phyloP scores from a whole-genome alignment of 1,140 invertebrate genomes.

The Andrena cerasifolii region DNA sequence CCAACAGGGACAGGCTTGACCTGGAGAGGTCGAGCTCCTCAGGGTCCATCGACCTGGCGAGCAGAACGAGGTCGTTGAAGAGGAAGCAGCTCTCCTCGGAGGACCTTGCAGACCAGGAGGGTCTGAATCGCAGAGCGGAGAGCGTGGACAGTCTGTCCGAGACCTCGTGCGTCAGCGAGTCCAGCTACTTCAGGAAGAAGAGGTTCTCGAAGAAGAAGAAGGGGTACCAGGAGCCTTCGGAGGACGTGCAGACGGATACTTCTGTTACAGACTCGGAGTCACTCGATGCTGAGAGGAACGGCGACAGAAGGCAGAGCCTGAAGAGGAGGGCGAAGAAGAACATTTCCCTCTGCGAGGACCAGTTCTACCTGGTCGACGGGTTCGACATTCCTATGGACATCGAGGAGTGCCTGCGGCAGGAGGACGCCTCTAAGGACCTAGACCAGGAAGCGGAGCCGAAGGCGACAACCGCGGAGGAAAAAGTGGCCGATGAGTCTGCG shows the following conservation, averaged over 20 bases:
- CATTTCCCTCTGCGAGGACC: slow-evolving; percentile 52
- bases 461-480: not conserved
- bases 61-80: slow-evolving; percentile 26
- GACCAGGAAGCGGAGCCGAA: not conserved
- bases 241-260: slow-evolving; percentile 18
- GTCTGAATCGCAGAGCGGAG: slow-evolving; percentile 9
- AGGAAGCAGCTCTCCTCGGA: slow-evolving; percentile 44
- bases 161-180: slow-evolving; percentile 46
- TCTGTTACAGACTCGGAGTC: slow-evolving; percentile 22
- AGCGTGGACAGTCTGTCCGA: slow-evolving; percentile 54
- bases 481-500: not conserved
- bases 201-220: slow-evolving; percentile 57
- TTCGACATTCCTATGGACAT: slow-evolving; percentile 49
- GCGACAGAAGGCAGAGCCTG: slow-evolving; percentile 18
- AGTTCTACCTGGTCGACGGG: slow-evolving; percentile 55
- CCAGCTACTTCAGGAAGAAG: slow-evolving; percentile 57
- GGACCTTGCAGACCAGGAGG: slow-evolving; percentile 14
- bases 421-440: not conserved
- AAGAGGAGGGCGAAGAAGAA: slow-evolving; percentile 43
- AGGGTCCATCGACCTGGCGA: slow-evolving; percentile 10
- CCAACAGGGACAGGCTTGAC: not conserved
- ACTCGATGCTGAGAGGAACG: slow-evolving; percentile 1
- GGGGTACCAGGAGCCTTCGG: not conserved
- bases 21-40: slow-evolving; percentile 50
- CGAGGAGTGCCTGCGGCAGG: not conserved